Evolutionary conservation across 2,888 invertebrate species (phyloP), one percentile per base, ranked within the genome.

Genomic region (Tanytarsus gracilentus): DNA sequence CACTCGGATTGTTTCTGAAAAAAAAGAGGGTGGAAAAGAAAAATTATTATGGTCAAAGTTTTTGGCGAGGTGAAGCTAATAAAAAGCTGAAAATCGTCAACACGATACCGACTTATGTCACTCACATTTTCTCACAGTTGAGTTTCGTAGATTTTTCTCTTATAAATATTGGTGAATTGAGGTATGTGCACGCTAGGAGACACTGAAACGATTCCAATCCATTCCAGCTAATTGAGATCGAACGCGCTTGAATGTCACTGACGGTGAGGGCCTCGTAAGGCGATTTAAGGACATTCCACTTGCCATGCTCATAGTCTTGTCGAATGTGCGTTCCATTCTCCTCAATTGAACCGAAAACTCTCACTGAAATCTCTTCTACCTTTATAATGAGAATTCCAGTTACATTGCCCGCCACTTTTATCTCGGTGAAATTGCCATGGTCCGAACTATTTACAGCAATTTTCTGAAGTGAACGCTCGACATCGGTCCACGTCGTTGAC

Each of bases 291-390:
- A 67, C 70, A 66, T 72, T 72, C 74, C 74, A 74, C 63, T 72
- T 70, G 9, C 74, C 69, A 63, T 71, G 72, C 62, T 69, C 69
- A 66, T 70, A 69, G 64, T 74, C 71, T 65, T 72, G 72, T 2
- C 66, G 65, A 7, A 74, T 64, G 49, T 68, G 64, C 63, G 72
- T 71, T 1, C 50, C 62, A 18, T 61, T 33, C 61, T 72, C 72
- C 25, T 66, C 64, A 21, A 73, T 72, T 4, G 72, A 69, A 40
- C 72, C 67, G 5, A 74, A 65, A 26, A 73, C 69, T 5, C 74
- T 67, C 63, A 73, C 66, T 63, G 69, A 69, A 8, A 72, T 67
- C 30, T 69, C 68, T 4, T 64, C 65, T 26, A 69, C 69, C 48
- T 71, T 70, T 51, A 69, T 68, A 52, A 74, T 61, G 29, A 73